A percentile compares a stretch with the other conserved stretches of the same genome.
Conservation (phyloP, 2,113 vertebrate species). For the Taxidea taxus region DNA sequence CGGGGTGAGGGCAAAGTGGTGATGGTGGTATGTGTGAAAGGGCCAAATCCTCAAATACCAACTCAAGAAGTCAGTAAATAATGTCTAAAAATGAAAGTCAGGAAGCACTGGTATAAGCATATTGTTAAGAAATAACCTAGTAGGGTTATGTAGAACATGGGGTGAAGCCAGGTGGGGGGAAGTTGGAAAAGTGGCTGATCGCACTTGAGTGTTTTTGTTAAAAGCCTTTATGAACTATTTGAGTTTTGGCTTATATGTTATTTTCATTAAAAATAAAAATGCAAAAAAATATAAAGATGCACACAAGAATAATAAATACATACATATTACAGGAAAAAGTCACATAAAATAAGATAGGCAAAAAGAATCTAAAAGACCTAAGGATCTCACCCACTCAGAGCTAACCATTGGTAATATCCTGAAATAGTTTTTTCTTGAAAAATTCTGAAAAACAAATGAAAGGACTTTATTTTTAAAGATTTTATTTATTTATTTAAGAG, state of each 20-base stretch:
- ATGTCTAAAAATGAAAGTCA: not conserved
- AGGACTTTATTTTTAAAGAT: not conserved
- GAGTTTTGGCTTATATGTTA: not conserved
- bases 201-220: not conserved
- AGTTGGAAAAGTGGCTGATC: not conserved
- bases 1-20: not conserved
- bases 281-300: not conserved
- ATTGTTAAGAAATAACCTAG: not conserved
- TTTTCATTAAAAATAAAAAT: slow-evolving; percentile 25
- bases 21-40: not conserved
- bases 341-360: not conserved
- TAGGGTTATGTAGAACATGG: not conserved
- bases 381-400: not conserved
- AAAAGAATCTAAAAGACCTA: not conserved
- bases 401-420: not conserved
- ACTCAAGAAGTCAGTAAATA: not conserved
- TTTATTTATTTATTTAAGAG: not conserved
- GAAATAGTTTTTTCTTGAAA: not conserved
- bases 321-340: not conserved
- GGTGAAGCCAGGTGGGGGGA: not conserved
- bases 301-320: not conserved
- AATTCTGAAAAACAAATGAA: not conserved
- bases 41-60: not conserved
- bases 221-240: not conserved
- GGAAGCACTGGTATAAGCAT: not conserved